Evolutionary conservation across 30 jellyfish, hydroid and myxozoan species (phyloP).

Genomic region (Haliclystus octoradiatus): DNA sequence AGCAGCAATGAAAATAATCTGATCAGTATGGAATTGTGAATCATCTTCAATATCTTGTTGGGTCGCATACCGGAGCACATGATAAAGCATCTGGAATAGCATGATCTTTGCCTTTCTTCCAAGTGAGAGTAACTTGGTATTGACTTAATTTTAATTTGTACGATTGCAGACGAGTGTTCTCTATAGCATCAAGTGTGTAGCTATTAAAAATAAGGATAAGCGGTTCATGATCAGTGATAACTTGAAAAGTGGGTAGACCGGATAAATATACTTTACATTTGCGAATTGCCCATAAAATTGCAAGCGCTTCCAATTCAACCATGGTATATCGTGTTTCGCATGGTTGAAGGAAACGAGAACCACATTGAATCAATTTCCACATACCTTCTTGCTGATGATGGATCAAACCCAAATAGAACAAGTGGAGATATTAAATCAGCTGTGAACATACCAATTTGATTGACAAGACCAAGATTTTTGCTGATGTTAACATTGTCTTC

Average conservation of each 20-base stretch:
- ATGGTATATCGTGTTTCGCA: not conserved
- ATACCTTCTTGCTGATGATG: not conserved
- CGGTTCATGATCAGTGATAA: not conserved
- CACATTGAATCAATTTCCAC: not conserved
- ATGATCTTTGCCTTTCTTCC: conserved; percentile 1
- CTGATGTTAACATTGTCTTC: too few species aligned
- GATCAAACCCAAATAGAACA: too few species aligned
- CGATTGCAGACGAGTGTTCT: too few species aligned
- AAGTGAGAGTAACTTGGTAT: not conserved
- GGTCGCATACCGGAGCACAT: not conserved
- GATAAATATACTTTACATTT: not conserved
- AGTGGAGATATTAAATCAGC: too few species aligned
- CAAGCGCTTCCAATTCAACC: not conserved
- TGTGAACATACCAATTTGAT: too few species aligned
- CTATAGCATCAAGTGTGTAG: not conserved
- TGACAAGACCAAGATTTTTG: too few species aligned
- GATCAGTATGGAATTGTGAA: not conserved
- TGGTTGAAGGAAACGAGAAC: not conserved
- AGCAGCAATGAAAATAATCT: too few species aligned
- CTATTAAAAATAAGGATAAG: not conserved
- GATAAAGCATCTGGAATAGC: not conserved
- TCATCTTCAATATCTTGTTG: not conserved
- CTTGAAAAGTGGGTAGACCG: not conserved
- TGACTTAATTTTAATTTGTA: not conserved
- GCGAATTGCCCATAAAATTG: not conserved